Conservation (phyloP, 2,888 invertebrate genomes). For the Neoscelio sp. region DNA sequence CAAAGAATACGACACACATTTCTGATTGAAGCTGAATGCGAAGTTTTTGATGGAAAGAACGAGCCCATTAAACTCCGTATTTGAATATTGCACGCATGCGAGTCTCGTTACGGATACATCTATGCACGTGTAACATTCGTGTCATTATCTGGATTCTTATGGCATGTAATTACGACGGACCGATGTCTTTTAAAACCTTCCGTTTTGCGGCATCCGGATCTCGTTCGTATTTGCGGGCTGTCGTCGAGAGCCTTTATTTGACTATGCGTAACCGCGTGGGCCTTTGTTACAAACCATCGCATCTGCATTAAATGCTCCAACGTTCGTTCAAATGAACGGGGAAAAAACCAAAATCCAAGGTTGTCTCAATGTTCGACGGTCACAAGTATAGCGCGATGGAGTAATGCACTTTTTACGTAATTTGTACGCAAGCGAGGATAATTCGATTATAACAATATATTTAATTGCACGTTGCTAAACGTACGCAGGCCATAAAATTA, state of each 20-base stretch:
- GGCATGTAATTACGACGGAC: slow-evolving; percentile 74
- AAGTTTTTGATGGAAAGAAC: slow-evolving; percentile 1
- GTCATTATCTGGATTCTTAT: slow-evolving; percentile 68
- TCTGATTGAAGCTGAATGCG: slow-evolving; percentile 26
- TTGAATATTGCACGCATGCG: slow-evolving; percentile 20
- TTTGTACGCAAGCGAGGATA: slow-evolving; percentile 33
- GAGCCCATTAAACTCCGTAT: slow-evolving; percentile 4
- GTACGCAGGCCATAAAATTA: slow-evolving; percentile 36
- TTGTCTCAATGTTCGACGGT: no score
- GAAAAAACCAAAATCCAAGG: slow-evolving; percentile 16
- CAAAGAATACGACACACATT: slow-evolving; percentile 42
- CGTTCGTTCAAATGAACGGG: slow-evolving; percentile 18
- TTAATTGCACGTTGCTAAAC: slow-evolving; percentile 20
- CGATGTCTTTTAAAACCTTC: slow-evolving; percentile 73
- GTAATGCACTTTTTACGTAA: slow-evolving; percentile 27
- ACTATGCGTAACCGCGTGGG: slow-evolving; percentile 55
- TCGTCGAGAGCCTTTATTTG: slow-evolving; percentile 54
- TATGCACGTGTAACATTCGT: slow-evolving; percentile 46
- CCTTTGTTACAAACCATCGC: slow-evolving; percentile 52
- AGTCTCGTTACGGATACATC: slow-evolving; percentile 47
- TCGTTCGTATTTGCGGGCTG: slow-evolving; percentile 27
- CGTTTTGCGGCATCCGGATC: slow-evolving; percentile 69
- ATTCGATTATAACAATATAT: slow-evolving; percentile 43
- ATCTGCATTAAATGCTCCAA: slow-evolving; percentile 54
- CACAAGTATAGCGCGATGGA: no score